Percentiles rank a stretch among this genome's conserved stretches.
Conservation (phyloP, 2,113 vertebrate species). For the Gadus macrocephalus region DNA sequence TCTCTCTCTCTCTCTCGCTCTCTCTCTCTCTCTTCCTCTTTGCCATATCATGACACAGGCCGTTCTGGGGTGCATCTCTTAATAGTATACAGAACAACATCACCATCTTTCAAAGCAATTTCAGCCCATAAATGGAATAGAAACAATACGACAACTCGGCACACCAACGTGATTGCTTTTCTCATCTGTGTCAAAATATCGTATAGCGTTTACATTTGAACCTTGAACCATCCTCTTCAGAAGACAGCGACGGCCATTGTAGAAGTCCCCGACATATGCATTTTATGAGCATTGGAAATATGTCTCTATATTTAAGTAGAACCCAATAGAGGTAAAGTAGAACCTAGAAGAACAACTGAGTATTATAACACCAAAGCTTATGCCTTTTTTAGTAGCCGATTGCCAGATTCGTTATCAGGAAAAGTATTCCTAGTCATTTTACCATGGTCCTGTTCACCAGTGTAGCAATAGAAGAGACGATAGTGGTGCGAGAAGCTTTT, state of each 20-base stretch:
- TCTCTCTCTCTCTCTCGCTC: background rate
- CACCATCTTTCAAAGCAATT: conserved; percentile 19
- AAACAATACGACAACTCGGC: conserved; percentile 12
- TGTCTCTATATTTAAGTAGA: background rate
- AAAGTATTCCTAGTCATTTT: background rate
- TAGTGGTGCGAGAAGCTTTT: background rate
- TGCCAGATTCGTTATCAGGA: too few species aligned
- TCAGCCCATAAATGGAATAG: conserved; percentile 13
- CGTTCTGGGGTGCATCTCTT: background rate
- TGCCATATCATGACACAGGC: conserved; percentile 10
- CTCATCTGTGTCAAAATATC: conserved; percentile 1
- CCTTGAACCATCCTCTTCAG: background rate
- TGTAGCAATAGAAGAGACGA: conserved; percentile 8
- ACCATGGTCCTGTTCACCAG: conserved; percentile 11
- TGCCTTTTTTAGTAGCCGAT: too few species aligned
- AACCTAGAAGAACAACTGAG: too few species aligned
- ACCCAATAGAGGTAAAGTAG: background rate
- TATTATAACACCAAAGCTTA: too few species aligned
- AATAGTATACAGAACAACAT: conserved; percentile 16
- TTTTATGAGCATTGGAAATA: background rate
- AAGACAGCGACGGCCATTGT: background rate
- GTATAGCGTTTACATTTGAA: conserved; percentile 8
- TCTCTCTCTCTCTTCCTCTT: background rate
- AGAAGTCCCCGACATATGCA: too few species aligned
- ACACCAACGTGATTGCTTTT: conserved; percentile 18